A percentile compares a stretch with the other conserved stretches of the same genome.
These are phyloP conservation scores for Apodemia hepburni DNA, from an alignment of 2,888 invertebrate species.

Conservation along the genomic window DNA sequence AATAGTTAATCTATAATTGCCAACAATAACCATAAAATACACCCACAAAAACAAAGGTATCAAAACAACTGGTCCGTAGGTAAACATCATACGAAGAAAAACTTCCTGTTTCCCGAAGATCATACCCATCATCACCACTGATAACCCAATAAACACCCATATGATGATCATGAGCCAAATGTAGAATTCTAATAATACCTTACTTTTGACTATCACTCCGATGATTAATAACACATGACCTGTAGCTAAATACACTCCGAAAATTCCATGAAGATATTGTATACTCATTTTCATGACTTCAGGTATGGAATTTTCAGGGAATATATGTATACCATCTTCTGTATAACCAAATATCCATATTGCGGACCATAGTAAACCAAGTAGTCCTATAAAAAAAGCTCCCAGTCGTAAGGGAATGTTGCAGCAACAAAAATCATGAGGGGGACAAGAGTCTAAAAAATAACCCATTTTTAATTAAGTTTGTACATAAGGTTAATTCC, in stretches of 20 bases:
- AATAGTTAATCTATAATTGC: slow-evolving; percentile 4
- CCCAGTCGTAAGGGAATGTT: too few species aligned
- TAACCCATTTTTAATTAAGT: too few species aligned
- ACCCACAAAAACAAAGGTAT: slow-evolving; percentile 1
- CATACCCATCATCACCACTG: slow-evolving; percentile 2
- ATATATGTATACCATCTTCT: too few species aligned
- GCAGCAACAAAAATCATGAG: too few species aligned
- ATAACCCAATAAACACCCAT: background rate
- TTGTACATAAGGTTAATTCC: too few species aligned
- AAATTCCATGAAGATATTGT: background rate
- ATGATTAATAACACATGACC: background rate
- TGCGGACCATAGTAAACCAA: too few species aligned
- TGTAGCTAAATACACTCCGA: background rate
- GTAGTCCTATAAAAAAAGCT: too few species aligned
- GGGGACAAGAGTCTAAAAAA: too few species aligned
- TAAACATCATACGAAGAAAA: background rate
- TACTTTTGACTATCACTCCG: background rate
- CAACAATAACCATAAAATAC: slow-evolving; percentile 1
- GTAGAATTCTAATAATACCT: background rate
- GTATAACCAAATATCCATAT: too few species aligned
- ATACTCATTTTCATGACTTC: background rate
- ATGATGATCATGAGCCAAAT: slow-evolving; percentile 1
- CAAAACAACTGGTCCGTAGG: background rate
- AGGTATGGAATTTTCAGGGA: too few species aligned
- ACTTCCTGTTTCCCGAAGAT: background rate